Base-by-base conservation (phyloP, 2,888 invertebrate genomes). In the Uloborus plumipes region DNA sequence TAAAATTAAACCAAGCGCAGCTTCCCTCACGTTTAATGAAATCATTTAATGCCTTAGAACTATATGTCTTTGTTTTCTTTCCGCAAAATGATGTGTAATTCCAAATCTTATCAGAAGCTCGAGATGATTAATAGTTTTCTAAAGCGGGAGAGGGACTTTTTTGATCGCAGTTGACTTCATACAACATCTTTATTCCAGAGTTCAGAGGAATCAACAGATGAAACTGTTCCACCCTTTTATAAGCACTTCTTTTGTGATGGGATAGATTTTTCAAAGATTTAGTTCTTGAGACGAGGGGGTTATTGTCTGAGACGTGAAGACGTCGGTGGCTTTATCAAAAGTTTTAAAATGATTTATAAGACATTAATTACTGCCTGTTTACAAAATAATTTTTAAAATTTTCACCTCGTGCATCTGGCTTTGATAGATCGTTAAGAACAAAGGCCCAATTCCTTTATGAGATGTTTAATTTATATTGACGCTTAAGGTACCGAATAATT, bases 341-440 rank as follows among this genome's bases (percentile, higher is more conserved):
- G n/a, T 20, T 55, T 55, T 55, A 55, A 55, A 55, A 55, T 55
- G 55, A 55, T 55, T 55, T 55, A 55, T 55, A 55, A 55, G 55
- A 55, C 55, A 55, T n/a, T 55, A 55, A 55, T 55, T 55, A 55
- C 55, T n/a, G 55, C 16, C 55, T 18, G 55, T 55, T 55, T 55
- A 20, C 55, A 55, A 55, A 55, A 55, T 55, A 20, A n/a, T 55
- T 55, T 55, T 55, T n/a, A 55, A 55, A 16, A 1, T 11, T 55
- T 55, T 55, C 39, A 39, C 39, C 39, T 11, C 1, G 39, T 39
- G 39, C 39, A 11, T 39, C 39, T 39, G 39, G 39, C 11, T 39
- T 39, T 39, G 39, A 39, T 39, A 39, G 39, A 39, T 39, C 39
- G 39, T 39, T 39, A 39, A 39, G 39, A 39, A 39, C 39, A 39